These are phyloP conservation scores for Polyodon spathula DNA, from an alignment of 2,113 vertebrate genomes.

Conservation along the genomic window DNA sequence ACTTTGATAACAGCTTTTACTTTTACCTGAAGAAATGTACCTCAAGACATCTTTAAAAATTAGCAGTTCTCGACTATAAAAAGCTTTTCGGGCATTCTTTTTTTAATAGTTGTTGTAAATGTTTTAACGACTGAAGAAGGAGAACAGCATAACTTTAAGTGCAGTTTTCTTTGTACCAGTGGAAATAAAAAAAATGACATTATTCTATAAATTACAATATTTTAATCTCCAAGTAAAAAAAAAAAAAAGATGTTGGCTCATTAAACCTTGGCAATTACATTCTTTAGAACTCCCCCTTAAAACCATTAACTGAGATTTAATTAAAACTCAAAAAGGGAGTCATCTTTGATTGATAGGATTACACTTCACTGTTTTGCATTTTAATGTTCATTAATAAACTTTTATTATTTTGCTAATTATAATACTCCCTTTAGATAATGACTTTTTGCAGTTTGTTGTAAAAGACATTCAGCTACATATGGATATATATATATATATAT, in stretches of 20 bases:
- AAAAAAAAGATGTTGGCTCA: conserved; percentile 65
- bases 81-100: conserved; percentile 13
- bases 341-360: conserved; percentile 84
- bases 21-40: no score
- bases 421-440: conserved; percentile 80
- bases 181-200: conserved; percentile 55
- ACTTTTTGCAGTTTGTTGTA: conserved; percentile 46
- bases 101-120: conserved; percentile 9
- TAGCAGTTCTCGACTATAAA: no score
- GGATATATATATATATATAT: conserved; percentile 25
- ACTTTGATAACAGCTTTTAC: no score
- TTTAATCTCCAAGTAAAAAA: conserved; percentile 76
- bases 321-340: conserved; percentile 97
- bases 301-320: conserved; percentile 95
- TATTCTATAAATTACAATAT: conserved; percentile 80
- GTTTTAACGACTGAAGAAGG: not conserved
- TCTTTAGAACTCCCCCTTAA: conserved; percentile 79
- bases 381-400: conserved; percentile 99
- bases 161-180: not conserved
- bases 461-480: conserved; percentile 45
- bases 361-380: conserved; percentile 92
- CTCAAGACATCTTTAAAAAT: no score
- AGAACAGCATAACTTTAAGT: not conserved
- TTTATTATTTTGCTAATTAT: conserved; percentile 99
- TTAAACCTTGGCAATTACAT: conserved; percentile 96